Percentiles rank a stretch among this genome's conserved stretches.
These are phyloP conservation scores for Drosophila lacteicornis DNA, from an alignment of 1,140 invertebrate species.

Conservation along the genomic window DNA sequence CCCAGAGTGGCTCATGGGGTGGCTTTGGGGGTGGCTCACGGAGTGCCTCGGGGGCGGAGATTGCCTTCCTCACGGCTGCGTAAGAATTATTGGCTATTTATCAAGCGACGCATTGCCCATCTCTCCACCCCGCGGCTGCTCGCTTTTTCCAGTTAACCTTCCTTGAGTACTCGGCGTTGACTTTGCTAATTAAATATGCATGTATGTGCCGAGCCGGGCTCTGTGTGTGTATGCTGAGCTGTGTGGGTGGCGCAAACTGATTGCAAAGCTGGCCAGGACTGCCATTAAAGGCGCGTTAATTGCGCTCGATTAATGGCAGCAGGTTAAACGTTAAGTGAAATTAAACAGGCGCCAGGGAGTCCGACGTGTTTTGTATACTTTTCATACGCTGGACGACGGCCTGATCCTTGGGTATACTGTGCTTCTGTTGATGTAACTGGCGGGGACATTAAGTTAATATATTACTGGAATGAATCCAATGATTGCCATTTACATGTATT, in stretches of 20 bases:
- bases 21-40: neutral
- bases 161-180: constrained; percentile 54
- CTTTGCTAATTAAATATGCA: constrained; percentile 81
- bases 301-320: constrained; percentile 81
- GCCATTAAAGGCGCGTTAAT: constrained; percentile 81
- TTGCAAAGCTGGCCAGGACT: constrained; percentile 38
- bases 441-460: constrained; percentile 28
- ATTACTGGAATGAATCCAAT: constrained; percentile 16
- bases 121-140: neutral
- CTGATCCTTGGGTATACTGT: constrained; percentile 9
- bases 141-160: constrained; percentile 26
- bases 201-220: constrained; percentile 37
- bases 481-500: constrained; percentile 20
- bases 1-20: neutral
- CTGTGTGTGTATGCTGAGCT: constrained; percentile 10
- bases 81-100: constrained; percentile 83
- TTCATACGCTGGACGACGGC: constrained; percentile 16
- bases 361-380: constrained; percentile 46
- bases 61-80: constrained; percentile 59
- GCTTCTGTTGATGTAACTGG: constrained; percentile 28
- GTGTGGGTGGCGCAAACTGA: constrained; percentile 20
- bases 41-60: constrained; percentile 11
- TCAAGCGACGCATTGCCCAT: constrained; percentile 70
- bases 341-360: constrained; percentile 76
- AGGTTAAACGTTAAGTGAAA: constrained; percentile 83